Percentiles rank a stretch among this genome's conserved stretches.
phyloP scores from a whole-genome alignment of 1,140 invertebrate genomes.

The Rhynchophorus ferrugineus region DNA sequence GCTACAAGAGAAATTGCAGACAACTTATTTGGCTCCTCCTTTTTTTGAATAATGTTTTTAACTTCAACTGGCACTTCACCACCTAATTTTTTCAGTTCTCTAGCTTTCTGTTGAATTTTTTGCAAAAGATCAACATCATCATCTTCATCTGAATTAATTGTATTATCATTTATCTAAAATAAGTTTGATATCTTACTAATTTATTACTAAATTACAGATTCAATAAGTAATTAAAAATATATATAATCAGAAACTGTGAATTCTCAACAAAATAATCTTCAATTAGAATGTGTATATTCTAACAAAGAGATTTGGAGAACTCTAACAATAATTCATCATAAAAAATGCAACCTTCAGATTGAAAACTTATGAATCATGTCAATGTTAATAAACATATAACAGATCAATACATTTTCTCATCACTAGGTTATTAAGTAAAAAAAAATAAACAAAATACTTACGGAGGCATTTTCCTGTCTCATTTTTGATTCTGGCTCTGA shows the following conservation, averaged over 20 bases:
- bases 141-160: conserved; percentile 21
- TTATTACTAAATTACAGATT: background rate
- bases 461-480: too few species aligned
- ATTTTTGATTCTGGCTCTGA: conserved; percentile 37
- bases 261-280: conserved; percentile 32
- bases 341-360: conserved; percentile 36
- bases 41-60: conserved; percentile 18
- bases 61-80: conserved; percentile 18
- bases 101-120: conserved; percentile 40
- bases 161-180: conserved; percentile 3
- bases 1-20: conserved; percentile 48
- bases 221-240: background rate
- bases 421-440: conserved; percentile 5
- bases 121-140: conserved; percentile 40
- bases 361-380: conserved; percentile 38
- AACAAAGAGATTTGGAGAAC: conserved; percentile 26
- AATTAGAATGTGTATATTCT: too few species aligned
- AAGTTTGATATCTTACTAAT: background rate
- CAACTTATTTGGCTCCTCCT: conserved; percentile 4
- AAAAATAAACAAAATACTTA: too few species aligned
- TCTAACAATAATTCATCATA: conserved; percentile 40
- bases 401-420: conserved; percentile 1
- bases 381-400: conserved; percentile 3
- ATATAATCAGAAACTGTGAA: conserved; percentile 36
- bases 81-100: conserved; percentile 41